Percentiles rank a stretch among this genome's conserved stretches.
These are phyloP conservation scores for Petrocephalus sullivani DNA, from an alignment of 2,797 vertebrate genomes.

Conservation along the genomic window DNA sequence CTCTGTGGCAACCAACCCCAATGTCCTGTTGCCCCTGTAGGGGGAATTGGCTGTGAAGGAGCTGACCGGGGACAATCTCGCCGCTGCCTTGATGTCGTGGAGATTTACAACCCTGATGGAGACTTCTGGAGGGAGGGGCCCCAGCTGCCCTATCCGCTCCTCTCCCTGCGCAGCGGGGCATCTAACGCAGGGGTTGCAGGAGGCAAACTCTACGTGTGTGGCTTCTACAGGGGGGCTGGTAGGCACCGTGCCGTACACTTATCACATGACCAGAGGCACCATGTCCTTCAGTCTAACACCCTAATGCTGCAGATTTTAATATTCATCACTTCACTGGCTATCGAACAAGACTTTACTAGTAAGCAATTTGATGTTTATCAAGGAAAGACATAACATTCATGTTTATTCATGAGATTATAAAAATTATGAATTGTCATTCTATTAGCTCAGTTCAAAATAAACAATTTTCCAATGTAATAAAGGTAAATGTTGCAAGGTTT, in stretches of 20 bases:
- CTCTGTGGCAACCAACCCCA: neutral
- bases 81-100: constrained; percentile 83
- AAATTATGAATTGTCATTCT: neutral
- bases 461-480: neutral
- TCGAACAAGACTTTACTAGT: neutral
- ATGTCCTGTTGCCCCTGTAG: constrained; percentile 49
- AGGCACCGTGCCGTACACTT: constrained; percentile 25
- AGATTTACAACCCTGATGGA: constrained; percentile 90
- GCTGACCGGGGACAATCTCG: constrained; percentile 83
- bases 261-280: neutral
- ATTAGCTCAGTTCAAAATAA: neutral
- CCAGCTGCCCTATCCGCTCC: constrained; percentile 78
- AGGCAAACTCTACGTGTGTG: constrained; percentile 90
- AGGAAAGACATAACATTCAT: neutral
- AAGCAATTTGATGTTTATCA: neutral
- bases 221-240: constrained; percentile 94
- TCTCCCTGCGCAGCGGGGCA: constrained; percentile 78
- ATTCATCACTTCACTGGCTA: neutral
- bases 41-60: constrained; percentile 90
- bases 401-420: neutral
- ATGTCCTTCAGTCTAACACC: neutral
- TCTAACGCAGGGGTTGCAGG: constrained; percentile 79
- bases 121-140: constrained; percentile 90
- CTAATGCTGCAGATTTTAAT: neutral
- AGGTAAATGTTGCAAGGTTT: neutral